These are phyloP conservation scores for Trichonephila clavata DNA, from an alignment of 1,140 invertebrate genomes.

Conservation along the genomic window DNA sequence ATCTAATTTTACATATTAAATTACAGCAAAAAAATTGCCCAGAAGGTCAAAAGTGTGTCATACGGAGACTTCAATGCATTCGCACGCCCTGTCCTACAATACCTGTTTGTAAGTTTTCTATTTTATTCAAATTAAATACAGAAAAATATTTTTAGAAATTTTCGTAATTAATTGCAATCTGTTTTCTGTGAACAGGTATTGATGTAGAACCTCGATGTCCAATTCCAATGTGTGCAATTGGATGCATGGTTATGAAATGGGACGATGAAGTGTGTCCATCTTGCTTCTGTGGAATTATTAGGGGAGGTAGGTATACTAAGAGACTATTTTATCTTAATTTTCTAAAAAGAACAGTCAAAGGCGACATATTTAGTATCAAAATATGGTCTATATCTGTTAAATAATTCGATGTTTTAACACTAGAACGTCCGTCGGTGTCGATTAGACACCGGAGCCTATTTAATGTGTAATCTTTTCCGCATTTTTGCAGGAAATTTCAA, in stretches of 20 bases:
- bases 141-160: background rate
- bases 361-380: no score
- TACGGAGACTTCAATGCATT: constrained; percentile 66
- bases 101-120: constrained; percentile 67
- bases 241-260: constrained; percentile 76
- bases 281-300: constrained; percentile 75
- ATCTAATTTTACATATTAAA: background rate
- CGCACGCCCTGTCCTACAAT: constrained; percentile 65
- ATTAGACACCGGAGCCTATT: no score
- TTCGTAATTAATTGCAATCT: background rate
- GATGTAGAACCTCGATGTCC: constrained; percentile 72
- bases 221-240: constrained; percentile 70
- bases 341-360: no score
- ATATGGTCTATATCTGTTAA: no score
- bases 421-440: no score
- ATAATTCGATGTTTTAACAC: no score
- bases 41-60: constrained; percentile 69
- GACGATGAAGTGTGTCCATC: constrained; percentile 73
- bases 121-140: background rate
- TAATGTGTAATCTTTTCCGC: no score
- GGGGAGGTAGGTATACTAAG: constrained; percentile 53
- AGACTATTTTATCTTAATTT: no score
- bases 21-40: constrained; percentile 71
- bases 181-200: background rate
- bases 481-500: no score